Conservation (phyloP, 2,888 invertebrate genomes). For the Synanthedon tipuliformis region DNA sequence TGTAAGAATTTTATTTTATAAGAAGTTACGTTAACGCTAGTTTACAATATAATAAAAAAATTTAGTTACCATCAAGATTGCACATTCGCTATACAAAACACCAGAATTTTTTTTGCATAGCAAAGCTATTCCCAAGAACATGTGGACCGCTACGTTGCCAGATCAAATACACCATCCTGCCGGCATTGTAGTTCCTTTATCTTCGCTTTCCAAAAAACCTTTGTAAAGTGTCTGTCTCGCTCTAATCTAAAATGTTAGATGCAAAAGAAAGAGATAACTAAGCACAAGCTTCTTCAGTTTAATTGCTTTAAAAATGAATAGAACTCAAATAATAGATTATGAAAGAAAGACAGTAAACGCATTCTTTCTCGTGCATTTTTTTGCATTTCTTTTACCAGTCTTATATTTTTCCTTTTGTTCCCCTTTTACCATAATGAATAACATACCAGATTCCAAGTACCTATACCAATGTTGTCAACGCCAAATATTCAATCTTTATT, state of each 20-base stretch:
- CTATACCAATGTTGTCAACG: too few relatives aligned
- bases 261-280: constrained; percentile 26
- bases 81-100: constrained; percentile 18
- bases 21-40: too few relatives aligned
- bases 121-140: constrained; percentile 65
- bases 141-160: constrained; percentile 67
- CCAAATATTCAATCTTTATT: too few relatives aligned
- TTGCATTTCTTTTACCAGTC: background rate
- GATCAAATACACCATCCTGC: constrained; percentile 68
- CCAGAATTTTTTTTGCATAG: constrained; percentile 60
- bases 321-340: constrained; percentile 16
- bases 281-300: constrained; percentile 34
- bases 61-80: constrained; percentile 27
- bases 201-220: constrained; percentile 47
- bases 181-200: constrained; percentile 63
- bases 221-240: constrained; percentile 34
- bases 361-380: constrained; percentile 1
- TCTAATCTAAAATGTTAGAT: constrained; percentile 20
- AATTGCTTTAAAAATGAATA: constrained; percentile 58
- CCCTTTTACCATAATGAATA: too few relatives aligned
- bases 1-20: too few relatives aligned
- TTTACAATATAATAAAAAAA: too few relatives aligned
- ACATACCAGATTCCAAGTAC: too few relatives aligned
- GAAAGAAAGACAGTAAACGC: constrained; percentile 31
- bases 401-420: background rate